These are phyloP conservation scores for Sebastes cheni DNA, from an alignment of 2,797 vertebrate species.

Conservation along the genomic window DNA sequence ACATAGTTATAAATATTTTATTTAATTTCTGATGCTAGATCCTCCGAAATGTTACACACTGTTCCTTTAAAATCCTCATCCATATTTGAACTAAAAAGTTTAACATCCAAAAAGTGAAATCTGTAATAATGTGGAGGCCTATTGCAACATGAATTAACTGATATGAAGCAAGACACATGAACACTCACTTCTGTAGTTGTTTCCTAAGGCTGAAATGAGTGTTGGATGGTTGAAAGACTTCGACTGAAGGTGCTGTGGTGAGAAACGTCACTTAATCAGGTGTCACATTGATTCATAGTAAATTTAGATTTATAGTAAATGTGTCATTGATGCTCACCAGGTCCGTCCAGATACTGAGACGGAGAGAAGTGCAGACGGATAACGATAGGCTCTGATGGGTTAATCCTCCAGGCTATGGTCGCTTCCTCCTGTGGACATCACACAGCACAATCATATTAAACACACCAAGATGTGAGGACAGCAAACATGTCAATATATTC, in stretches of 20 bases:
- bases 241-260: slow-evolving; percentile 89
- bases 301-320: background rate
- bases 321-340: slow-evolving; percentile 83
- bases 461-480: background rate
- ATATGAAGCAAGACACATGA: background rate
- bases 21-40: too few relatives aligned
- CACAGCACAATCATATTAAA: background rate
- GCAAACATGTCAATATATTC: background rate
- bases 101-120: background rate
- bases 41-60: fast-evolving
- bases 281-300: background rate
- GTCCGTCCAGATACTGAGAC: slow-evolving; percentile 94
- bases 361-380: slow-evolving; percentile 91
- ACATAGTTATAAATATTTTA: too few relatives aligned
- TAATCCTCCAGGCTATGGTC: slow-evolving; percentile 92
- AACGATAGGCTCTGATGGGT: slow-evolving; percentile 89
- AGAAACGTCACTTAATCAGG: slow-evolving; percentile 24
- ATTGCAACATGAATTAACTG: background rate
- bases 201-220: slow-evolving; percentile 89
- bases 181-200: slow-evolving; percentile 92
- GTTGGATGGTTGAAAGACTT: slow-evolving; percentile 94
- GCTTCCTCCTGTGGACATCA: slow-evolving; percentile 85
- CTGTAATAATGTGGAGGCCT: background rate
- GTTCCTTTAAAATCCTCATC: background rate
- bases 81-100: background rate